Evolutionary conservation across 2,113 vertebrate genomes (phyloP).

Genomic region (Dasyornis broadbenti): DNA sequence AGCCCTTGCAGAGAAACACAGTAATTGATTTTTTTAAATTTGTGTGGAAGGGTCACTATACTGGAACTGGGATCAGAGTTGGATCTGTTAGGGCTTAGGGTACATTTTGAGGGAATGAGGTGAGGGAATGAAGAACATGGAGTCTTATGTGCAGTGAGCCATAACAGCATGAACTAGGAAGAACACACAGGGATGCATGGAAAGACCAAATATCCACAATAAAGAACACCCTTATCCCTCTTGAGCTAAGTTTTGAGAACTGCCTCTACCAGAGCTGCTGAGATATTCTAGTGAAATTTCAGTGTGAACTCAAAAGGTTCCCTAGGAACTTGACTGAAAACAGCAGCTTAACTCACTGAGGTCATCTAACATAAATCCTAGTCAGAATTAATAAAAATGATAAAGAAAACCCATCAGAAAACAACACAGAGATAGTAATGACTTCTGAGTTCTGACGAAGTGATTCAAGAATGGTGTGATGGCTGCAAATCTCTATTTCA

Average conservation of each 20-base stretch:
- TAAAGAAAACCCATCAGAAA: background rate
- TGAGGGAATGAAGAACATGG: background rate
- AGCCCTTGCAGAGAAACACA: background rate
- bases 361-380: background rate
- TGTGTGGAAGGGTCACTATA: background rate
- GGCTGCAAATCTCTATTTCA: background rate
- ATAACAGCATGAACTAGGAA: background rate
- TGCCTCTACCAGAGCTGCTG: background rate
- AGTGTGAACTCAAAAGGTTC: background rate
- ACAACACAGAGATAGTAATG: background rate
- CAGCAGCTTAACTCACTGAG: background rate
- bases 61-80: background rate
- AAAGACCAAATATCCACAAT: background rate
- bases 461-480: background rate
- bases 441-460: background rate
- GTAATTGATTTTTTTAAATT: rapidly evolving
- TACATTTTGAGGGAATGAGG: background rate
- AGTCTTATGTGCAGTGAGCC: background rate
- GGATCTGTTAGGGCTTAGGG: background rate
- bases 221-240: background rate
- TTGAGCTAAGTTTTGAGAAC: background rate
- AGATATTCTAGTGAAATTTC: background rate
- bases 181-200: background rate
- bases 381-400: background rate
- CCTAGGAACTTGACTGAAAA: background rate